A percentile compares a stretch with the other conserved stretches of the same genome.
phyloP scores from a whole-genome alignment of 2,797 vertebrate genomes.

The Ptychobarbus kaznakovi region DNA sequence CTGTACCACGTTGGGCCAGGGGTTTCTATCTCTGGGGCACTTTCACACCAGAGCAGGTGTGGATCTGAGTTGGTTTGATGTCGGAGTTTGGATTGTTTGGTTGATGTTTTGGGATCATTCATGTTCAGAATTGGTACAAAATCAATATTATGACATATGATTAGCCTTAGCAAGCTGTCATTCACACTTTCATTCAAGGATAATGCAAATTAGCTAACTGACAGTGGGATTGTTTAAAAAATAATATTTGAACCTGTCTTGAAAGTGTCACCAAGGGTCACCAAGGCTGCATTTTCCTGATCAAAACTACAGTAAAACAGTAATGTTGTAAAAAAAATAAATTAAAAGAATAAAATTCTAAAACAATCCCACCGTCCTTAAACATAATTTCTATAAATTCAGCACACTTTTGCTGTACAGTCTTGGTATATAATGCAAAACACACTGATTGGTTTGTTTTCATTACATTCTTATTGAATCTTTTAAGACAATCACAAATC shows the following conservation, averaged over 20 bases:
- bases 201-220: neutral
- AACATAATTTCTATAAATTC: neutral
- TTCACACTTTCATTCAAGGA: neutral
- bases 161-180: neutral
- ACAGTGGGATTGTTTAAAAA: neutral
- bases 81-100: neutral
- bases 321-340: too few relatives aligned
- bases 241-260: too few relatives aligned
- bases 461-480: neutral
- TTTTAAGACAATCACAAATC: neutral
- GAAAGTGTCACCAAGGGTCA: neutral
- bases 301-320: too few relatives aligned
- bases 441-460: neutral
- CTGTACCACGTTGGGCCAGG: conserved; percentile 16
- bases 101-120: neutral
- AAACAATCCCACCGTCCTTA: neutral
- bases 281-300: too few relatives aligned
- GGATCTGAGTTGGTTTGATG: neutral
- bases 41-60: conserved; percentile 8
- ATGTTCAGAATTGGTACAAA: neutral
- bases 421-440: neutral
- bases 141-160: neutral
- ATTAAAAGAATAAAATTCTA: too few relatives aligned
- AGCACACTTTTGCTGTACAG: neutral
- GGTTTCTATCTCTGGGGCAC: conserved; percentile 6